phyloP scores from a whole-genome alignment of 2,888 invertebrate species.

The Caenorhabditis angaria region DNA sequence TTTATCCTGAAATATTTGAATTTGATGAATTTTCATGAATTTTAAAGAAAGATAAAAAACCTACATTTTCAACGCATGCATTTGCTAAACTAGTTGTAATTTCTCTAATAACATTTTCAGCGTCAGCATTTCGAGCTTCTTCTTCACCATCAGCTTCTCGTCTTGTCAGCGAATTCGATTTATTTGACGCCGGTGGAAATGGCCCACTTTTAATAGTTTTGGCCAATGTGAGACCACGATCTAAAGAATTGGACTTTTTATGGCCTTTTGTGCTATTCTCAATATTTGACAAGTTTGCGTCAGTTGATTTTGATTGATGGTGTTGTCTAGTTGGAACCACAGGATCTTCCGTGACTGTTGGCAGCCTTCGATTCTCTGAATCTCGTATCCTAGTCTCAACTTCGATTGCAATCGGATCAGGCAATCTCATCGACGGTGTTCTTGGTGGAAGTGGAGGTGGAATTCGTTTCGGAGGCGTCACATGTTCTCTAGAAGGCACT shows the following conservation, averaged over 20 bases:
- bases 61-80: conserved; percentile 3
- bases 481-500: conserved; percentile 25
- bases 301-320: conserved; percentile 2
- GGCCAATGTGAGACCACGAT: conserved; percentile 65
- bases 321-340: not conserved
- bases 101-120: conserved; percentile 53
- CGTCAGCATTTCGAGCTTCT: conserved; percentile 53
- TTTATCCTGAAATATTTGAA: not conserved
- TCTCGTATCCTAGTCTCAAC: conserved; percentile 30
- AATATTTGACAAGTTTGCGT: conserved; percentile 5
- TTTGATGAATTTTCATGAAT: conserved; percentile 18
- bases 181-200: conserved; percentile 61
- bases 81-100: conserved; percentile 29
- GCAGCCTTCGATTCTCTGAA: not conserved
- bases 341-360: not conserved
- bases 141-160: conserved; percentile 64
- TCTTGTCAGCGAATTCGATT: conserved; percentile 60
- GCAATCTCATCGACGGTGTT: conserved; percentile 52
- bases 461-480: conserved; percentile 24
- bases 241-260: conserved; percentile 67
- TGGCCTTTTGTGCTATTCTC: conserved; percentile 52
- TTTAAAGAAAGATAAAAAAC: not conserved
- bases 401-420: conserved; percentile 50
- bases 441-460: conserved; percentile 61
- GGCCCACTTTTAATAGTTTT: conserved; percentile 67